A percentile compares a stretch with the other conserved stretches of the same genome.
Evolutionary conservation across 2,888 invertebrate species (phyloP).

Genomic region (Gastracanthus pulcherrimus): DNA sequence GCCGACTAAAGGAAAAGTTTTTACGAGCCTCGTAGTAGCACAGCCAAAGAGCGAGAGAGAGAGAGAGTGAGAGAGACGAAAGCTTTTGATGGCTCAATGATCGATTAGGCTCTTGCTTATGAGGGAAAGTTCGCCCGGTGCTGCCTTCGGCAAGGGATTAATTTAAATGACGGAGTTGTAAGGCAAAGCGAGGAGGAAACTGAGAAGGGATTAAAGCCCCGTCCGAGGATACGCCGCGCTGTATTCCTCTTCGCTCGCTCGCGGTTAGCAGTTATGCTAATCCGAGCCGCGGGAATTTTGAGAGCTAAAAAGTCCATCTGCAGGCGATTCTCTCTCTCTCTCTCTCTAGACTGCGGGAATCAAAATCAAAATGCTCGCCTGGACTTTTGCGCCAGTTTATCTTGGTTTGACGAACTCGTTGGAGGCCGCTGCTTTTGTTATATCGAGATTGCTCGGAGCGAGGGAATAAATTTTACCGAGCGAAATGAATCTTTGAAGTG

Average conservation of each 20-base stretch:
- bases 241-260: background rate
- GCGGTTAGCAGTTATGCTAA: constrained; percentile 28
- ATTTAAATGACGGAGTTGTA: constrained; percentile 39
- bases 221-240: background rate
- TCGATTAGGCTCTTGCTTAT: constrained; percentile 52
- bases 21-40: constrained; percentile 20
- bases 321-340: too few species aligned
- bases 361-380: background rate
- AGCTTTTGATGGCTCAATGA: constrained; percentile 52
- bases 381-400: background rate
- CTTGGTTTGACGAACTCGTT: background rate
- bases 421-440: background rate
- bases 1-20: constrained; percentile 43
- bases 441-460: background rate
- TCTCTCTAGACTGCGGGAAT: background rate
- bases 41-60: background rate
- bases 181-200: background rate
- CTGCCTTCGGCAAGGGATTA: constrained; percentile 41
- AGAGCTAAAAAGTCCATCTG: constrained; percentile 18
- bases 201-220: constrained; percentile 22
- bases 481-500: too few species aligned
- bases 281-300: background rate
- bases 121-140: constrained; percentile 22
- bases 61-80: background rate
- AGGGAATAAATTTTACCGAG: too few species aligned